A percentile compares a stretch with the other conserved stretches of the same genome.
Conservation (phyloP, 2,113 vertebrate species). For the Uria lomvia region DNA sequence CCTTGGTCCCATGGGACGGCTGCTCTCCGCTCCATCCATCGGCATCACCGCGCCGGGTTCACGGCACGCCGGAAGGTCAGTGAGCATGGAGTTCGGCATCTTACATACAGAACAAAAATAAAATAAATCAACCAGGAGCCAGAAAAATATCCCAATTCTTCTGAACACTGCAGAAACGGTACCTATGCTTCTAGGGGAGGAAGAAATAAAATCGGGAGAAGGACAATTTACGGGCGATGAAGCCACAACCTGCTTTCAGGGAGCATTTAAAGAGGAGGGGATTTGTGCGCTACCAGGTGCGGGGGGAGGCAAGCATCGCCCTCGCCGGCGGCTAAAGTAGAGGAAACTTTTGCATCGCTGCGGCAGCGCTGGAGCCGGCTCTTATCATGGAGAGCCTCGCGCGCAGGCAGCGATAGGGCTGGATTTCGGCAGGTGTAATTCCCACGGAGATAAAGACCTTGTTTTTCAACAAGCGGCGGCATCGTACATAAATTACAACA, state of each 20-base stretch:
- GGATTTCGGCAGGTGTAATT: constrained; percentile 41
- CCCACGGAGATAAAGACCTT: constrained; percentile 42
- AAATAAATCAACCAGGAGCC: not conserved
- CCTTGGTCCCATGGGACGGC: not conserved
- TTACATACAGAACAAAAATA: not conserved
- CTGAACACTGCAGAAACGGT: not conserved
- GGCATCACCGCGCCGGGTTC: accelerated
- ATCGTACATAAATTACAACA: not conserved
- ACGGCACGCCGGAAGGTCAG: accelerated
- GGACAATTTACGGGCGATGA: accelerated
- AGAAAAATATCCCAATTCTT: not conserved
- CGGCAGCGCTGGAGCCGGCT: accelerated
- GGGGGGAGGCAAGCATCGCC: not conserved
- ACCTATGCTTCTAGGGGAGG: not conserved
- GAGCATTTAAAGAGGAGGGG: not conserved
- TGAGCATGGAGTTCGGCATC: accelerated
- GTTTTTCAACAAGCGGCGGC: not conserved
- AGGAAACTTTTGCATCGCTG: not conserved
- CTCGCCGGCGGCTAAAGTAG: not conserved
- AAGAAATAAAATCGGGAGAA: not conserved
- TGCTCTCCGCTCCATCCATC: not conserved
- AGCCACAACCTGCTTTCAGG: not conserved
- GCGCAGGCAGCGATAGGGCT: not conserved
- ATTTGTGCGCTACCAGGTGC: not conserved
- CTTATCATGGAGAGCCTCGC: not conserved